Evolutionary conservation across 2,888 invertebrate genomes (phyloP), one percentile per base, ranked within the genome.

Genomic region (Epiblema foenella): DNA sequence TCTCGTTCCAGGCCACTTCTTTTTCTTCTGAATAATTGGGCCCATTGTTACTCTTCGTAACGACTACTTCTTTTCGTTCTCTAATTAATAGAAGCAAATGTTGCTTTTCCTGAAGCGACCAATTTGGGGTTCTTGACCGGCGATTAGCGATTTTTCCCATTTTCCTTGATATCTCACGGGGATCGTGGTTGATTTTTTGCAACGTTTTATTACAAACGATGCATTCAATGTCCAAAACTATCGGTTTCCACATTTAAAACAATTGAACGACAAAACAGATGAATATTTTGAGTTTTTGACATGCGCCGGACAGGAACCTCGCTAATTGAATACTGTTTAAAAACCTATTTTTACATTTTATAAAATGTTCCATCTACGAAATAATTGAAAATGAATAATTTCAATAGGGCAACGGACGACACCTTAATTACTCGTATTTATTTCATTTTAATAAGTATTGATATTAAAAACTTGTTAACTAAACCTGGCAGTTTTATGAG

Each of bases 201-300:
- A 93, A 91, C 85, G 90, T 88, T 92, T 92, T 92, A 80, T 91
- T 90, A 86, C 91, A 93, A 91, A 90, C 89, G 83, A 92, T 91
- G 86, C 92, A 93, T 89, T 92, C 91, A 76, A 93, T 89, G 88
- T 92, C 89, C 81, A 93, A 89, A 84, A 91, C 88, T 84, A 93
- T 88, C 74, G 89, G 85, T 79, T 89, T 87, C 91, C 88, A 91
- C 91, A 92, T 92, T 89, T 88, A 86, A 88, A 91, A 92, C 92
- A 93, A 91, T 77, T 81, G 91, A 91, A 79, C 7, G 29, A 63
- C 75, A 62, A 68, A 78, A 76, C 33, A 70, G 75, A 77, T 75
- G 77, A 77, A 81, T 76, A 74, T 69, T 84, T 82, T 88, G 88
- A 33, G 8, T 8, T 33, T 5, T 8, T 33, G 33, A 88, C 87